Percentiles rank a stretch among this genome's conserved stretches.
Evolutionary conservation across 2,797 vertebrate genomes (phyloP).

Genomic region (Pantherophis alleghaniensis): DNA sequence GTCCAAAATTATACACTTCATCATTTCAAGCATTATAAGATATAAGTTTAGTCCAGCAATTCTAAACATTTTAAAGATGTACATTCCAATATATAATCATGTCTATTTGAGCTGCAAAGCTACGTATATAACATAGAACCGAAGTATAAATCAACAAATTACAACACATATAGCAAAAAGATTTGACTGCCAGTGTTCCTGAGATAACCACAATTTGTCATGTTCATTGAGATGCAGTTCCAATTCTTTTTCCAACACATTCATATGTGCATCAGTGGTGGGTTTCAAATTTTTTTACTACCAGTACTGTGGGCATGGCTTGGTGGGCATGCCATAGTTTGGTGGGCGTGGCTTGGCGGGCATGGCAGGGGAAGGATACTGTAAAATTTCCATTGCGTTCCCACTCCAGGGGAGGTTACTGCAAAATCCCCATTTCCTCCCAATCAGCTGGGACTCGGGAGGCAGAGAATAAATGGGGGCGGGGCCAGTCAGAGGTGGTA

Average conservation of each 20-base stretch:
- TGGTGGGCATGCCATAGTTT: no score
- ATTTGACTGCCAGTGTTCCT: neutral
- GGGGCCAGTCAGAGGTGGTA: no score
- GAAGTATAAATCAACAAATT: neutral
- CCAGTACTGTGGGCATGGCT: no score
- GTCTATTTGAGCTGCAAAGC: neutral
- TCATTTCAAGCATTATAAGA: neutral
- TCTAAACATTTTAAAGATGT: neutral
- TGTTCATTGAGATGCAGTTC: neutral
- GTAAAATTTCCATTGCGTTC: no score
- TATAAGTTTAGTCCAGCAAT: neutral
- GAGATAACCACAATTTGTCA: neutral
- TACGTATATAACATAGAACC: neutral
- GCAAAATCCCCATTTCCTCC: no score
- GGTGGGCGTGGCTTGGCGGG: no score
- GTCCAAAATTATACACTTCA: neutral
- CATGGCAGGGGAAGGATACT: no score
- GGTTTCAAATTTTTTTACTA: no score
- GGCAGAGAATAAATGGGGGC: no score
- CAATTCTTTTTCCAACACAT: neutral
- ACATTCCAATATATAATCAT: neutral
- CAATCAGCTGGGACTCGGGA: no score
- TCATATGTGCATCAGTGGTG: neutral
- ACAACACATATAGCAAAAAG: neutral
- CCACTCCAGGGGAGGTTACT: no score